Evolutionary conservation across 2,888 invertebrate species (phyloP).

Genomic region (Aproaerema taeniolella): DNA sequence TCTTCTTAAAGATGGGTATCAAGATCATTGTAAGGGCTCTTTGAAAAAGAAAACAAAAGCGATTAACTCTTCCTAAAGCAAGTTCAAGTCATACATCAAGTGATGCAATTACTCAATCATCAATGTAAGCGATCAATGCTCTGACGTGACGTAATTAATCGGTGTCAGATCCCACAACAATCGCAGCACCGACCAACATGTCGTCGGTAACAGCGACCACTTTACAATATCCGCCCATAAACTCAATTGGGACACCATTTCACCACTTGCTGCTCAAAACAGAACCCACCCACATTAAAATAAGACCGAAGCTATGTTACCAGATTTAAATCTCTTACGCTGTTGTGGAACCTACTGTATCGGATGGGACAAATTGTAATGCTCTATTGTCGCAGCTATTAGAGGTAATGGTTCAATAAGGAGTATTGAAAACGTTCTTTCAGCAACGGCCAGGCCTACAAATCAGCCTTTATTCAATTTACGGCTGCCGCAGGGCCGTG

Average conservation of each 20-base stretch:
- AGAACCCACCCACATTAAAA: conserved; percentile 28
- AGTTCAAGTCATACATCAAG: conserved; percentile 8
- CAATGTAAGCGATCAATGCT: conserved; percentile 4
- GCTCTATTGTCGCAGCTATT: conserved; percentile 69
- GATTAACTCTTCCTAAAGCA: too few species aligned
- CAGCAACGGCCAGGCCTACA: conserved; percentile 46
- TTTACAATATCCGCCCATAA: conserved; percentile 73
- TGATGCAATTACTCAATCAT: conserved; percentile 6
- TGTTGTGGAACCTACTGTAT: conserved; percentile 26
- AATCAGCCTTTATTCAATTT: conserved; percentile 65
- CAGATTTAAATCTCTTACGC: conserved; percentile 25
- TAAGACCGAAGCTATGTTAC: conserved; percentile 45
- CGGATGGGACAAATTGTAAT: conserved; percentile 66
- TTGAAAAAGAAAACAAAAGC: too few species aligned
- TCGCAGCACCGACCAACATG: conserved; percentile 33
- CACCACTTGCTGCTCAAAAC: conserved; percentile 19
- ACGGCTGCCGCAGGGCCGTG: conserved; percentile 44
- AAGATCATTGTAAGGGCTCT: too few species aligned
- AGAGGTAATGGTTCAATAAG: conserved; percentile 67
- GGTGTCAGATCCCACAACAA: conserved; percentile 10
- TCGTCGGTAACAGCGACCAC: conserved; percentile 62
- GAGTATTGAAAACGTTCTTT: conserved; percentile 69
- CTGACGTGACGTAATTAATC: conserved; percentile 12
- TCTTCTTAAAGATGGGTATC: too few species aligned
- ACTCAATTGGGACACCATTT: conserved; percentile 56